Evolutionary conservation across 2,113 vertebrate species (phyloP).

Genomic region (Morone saxatilis): DNA sequence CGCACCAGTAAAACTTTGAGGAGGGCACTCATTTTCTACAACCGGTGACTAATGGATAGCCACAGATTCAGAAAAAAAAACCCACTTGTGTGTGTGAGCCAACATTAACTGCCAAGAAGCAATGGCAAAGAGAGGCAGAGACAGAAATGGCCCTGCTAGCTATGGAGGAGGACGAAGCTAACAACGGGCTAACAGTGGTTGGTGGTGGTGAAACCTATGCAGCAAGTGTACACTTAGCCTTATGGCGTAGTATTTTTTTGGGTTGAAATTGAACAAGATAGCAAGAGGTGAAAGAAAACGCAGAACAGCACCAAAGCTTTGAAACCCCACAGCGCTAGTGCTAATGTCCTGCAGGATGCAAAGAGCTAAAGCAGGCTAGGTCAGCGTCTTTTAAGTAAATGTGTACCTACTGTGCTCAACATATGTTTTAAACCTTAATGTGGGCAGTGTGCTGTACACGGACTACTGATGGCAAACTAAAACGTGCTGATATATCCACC

Average conservation of each 20-base stretch:
- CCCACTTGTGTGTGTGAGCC: slow-evolving; percentile 37
- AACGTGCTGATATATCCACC: neutral
- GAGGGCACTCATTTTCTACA: slow-evolving; percentile 24
- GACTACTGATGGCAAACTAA: neutral
- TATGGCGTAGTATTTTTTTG: slow-evolving; percentile 5
- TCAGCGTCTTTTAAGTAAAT: neutral
- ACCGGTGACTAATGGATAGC: slow-evolving; percentile 33
- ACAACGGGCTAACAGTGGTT: slow-evolving; percentile 35
- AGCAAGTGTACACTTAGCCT: slow-evolving; percentile 18
- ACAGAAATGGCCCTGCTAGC: slow-evolving; percentile 30
- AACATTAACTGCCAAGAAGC: slow-evolving; percentile 58
- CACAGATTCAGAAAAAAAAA: slow-evolving; percentile 28
- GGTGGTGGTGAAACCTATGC: slow-evolving; percentile 11
- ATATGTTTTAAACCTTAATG: neutral
- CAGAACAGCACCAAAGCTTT: neutral
- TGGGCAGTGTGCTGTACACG: neutral
- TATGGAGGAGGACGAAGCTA: slow-evolving; percentile 48
- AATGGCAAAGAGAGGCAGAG: slow-evolving; percentile 30
- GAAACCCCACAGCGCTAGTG: neutral
- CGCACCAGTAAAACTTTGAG: slow-evolving; percentile 1
- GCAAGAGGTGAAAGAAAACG: neutral
- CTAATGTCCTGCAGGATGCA: neutral
- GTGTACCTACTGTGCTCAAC: neutral
- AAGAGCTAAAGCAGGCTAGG: neutral
- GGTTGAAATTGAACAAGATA: neutral